Base-by-base conservation (phyloP, 2,888 invertebrate species). In the Drosophila paracracens region DNA sequence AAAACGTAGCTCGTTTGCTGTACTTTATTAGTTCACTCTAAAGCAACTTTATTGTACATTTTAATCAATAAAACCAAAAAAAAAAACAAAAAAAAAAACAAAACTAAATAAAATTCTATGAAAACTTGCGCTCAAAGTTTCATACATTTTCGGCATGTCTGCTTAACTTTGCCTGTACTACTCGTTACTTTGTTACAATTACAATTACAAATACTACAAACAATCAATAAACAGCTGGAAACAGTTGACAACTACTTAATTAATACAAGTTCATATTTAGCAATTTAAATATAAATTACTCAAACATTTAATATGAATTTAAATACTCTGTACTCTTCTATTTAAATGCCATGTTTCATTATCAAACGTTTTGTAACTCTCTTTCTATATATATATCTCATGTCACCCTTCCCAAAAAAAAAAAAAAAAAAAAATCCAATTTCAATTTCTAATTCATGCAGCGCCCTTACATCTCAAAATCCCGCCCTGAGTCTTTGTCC, bases 121-220 rank as follows among this genome's bases (percentile, higher is more conserved):
- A 72, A 70, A 74, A 70, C 73, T 83, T 83, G 80, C 74, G 89
- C 88, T 82, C 78, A 82, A 79, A 76, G 88, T 87, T 79, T 76
- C 77, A 83, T 84, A 78, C 70, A 80, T 79, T 89, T 79, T 83
- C 86, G 85, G 85, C 85, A 86, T 86, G 85, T 88, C 83, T 85
- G 85, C 85, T 86, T 86, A 88, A 81, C 83, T 86, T 86, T 86
- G 85, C 85, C 85, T 86, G 85, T 86, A 82, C 78, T 78, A 80
- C 74, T 86, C 79, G 85, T 86, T 86, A 88, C 81, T 88, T 84
- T 88, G 83, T 88, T 90, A 82, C 78, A 69, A 79, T 69, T 72
- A 65, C 51, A 67, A 66, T 69, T 69, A 65, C 36, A 67, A 65
- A 51, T 51, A 38, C 29, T 73, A 69, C 40, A 73, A 74, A 79